These are phyloP conservation scores for Pantherophis guttatus DNA, from an alignment of 2,113 vertebrate genomes.

Conservation along the genomic window DNA sequence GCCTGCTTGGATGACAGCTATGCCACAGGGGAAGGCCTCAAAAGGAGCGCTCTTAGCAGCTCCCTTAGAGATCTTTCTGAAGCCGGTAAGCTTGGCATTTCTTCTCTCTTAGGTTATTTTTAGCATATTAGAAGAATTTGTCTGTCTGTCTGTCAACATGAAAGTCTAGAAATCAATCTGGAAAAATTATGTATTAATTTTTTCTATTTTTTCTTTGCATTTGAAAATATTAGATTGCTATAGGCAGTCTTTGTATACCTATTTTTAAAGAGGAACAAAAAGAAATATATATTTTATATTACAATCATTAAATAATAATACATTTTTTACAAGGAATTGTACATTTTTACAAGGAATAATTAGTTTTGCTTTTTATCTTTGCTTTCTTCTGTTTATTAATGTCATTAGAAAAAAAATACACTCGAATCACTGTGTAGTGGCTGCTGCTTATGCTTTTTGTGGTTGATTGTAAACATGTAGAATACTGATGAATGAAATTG, in stretches of 20 bases:
- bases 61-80: slow-evolving; percentile 94
- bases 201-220: slow-evolving; percentile 16
- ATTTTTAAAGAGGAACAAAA: slow-evolving; percentile 51
- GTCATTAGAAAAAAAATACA: slow-evolving; percentile 17
- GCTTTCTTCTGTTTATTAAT: slow-evolving; percentile 11
- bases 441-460: slow-evolving; percentile 54
- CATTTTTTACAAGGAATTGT: slow-evolving; percentile 27
- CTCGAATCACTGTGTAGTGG: slow-evolving; percentile 41
- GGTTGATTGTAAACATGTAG: slow-evolving; percentile 58
- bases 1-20: slow-evolving; percentile 95
- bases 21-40: slow-evolving; percentile 87
- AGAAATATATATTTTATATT: slow-evolving; percentile 41
- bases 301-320: slow-evolving; percentile 15
- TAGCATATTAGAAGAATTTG: rapidly evolving
- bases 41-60: slow-evolving; percentile 93
- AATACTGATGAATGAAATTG: slow-evolving; percentile 76
- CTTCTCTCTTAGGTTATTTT: neutral
- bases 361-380: slow-evolving; percentile 17
- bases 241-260: slow-evolving; percentile 55
- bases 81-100: slow-evolving; percentile 79
- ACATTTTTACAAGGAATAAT: slow-evolving; percentile 34
- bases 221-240: slow-evolving; percentile 36
- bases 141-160: neutral
- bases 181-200: neutral
- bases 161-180: neutral